Evolutionary conservation across 2,797 vertebrate species (phyloP).

Genomic region (Xenentodon cancila): DNA sequence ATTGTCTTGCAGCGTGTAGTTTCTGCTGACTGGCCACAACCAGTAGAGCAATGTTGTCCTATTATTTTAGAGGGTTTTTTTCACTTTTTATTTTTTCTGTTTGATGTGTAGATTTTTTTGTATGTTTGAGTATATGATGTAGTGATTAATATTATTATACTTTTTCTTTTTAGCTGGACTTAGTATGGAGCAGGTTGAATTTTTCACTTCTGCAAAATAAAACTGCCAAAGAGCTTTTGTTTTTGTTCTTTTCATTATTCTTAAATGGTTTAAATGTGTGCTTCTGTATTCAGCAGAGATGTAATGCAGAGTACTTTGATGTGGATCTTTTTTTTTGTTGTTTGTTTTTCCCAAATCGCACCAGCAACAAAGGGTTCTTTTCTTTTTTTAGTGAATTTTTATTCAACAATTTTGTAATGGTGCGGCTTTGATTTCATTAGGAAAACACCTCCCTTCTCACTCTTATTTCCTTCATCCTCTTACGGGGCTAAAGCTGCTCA

Average conservation of each 20-base stretch:
- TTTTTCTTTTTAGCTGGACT: slow-evolving; percentile 1
- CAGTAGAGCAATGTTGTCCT: slow-evolving; percentile 34
- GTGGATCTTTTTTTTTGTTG: slow-evolving; percentile 4
- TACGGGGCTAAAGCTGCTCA: slow-evolving; percentile 25
- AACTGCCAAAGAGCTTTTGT: background rate
- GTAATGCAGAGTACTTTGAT: slow-evolving; percentile 8
- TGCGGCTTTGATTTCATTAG: slow-evolving; percentile 46
- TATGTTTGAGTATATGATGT: too few species aligned
- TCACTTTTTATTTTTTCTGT: background rate
- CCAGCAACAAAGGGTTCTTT: slow-evolving; percentile 3
- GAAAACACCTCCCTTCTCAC: slow-evolving; percentile 25
- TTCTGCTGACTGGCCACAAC: slow-evolving; percentile 55
- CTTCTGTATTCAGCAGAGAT: slow-evolving; percentile 12
- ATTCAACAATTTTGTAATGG: slow-evolving; percentile 19
- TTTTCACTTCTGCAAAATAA: background rate
- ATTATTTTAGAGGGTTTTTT: slow-evolving; percentile 34
- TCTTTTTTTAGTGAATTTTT: slow-evolving; percentile 12
- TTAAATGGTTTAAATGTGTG: slow-evolving; percentile 4
- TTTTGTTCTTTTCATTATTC: slow-evolving; percentile 18
- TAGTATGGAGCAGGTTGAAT: background rate
- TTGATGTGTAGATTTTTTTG: slow-evolving; percentile 4
- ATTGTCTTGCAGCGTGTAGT: slow-evolving; percentile 17
- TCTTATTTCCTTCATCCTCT: slow-evolving; percentile 28
- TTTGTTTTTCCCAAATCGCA: slow-evolving; percentile 1
- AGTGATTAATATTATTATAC: slow-evolving; percentile 23